Base-by-base conservation (phyloP, 2,797 vertebrate genomes). In the Neosilurus mollespiculum region DNA sequence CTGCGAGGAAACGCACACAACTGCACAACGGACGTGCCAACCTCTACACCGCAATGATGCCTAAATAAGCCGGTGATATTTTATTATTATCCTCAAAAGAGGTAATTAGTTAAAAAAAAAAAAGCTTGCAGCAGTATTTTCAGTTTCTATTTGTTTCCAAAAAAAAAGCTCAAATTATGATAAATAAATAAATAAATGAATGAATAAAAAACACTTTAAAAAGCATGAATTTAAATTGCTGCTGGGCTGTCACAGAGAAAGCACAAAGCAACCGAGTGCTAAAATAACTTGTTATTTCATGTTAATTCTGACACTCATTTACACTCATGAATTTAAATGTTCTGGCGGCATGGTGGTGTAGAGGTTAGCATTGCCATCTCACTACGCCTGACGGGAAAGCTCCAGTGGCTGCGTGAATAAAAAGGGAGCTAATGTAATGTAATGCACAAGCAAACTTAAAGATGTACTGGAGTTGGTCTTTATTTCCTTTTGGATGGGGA, bases 251-350 rank as follows among this genome's bases (percentile, higher is more conserved):
- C 49, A 20, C 67, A 72, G 37, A 85, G 66, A 71, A 59, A 56
- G 49, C 56, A 64, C 58, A 81, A 71, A n/a, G 69, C 22, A 65
- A 69, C 62, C 2, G 53, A 76, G 56, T 58, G 0, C 20, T 78
- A 67, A 78, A 43, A 72, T 66, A 12, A 83, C 53, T 65, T n/a
- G 34, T 11, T 30, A 18, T 81, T 61, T 72, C 34, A 24, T 62
- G 51, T 75, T 43, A 43, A 43, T 8, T 43, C 72, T 61, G 24
- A 3, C 30, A 73, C 4, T 59, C 70, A 24, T 37, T 82, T 78
- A 54, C n/a, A 22, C 59, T 24, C 34, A 84, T 18, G 34, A 37
- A 71, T 81, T 24, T 72, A 53, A 73, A 54, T 59, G 77, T 59
- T 77, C 34, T 37, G 15, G 56, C 43, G 8, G 8, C 43, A 43